A percentile compares a stretch with the other conserved stretches of the same genome.
Evolutionary conservation across 2,888 invertebrate genomes (phyloP).

Genomic region (Pteria penguin): DNA sequence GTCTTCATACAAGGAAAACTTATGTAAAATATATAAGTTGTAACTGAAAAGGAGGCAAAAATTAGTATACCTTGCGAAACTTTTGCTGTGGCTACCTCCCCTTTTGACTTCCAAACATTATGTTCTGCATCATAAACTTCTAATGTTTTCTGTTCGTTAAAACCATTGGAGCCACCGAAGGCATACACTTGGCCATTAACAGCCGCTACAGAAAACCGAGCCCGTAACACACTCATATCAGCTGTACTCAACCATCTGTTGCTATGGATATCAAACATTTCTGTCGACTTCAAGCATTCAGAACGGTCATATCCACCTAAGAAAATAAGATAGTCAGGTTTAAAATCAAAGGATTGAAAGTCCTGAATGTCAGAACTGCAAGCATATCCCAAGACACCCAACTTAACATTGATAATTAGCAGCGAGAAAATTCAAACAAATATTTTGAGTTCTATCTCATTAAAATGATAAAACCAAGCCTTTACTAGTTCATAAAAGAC

Average conservation of each 20-base stretch:
- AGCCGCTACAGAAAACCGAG: conserved; percentile 89
- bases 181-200: conserved; percentile 85
- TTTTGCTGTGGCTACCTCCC: conserved; percentile 84
- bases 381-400: no score
- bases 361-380: no score
- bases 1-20: no score
- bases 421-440: no score
- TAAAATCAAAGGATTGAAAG: no score
- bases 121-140: conserved; percentile 83
- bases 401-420: no score
- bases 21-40: not conserved
- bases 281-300: conserved; percentile 88
- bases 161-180: conserved; percentile 91
- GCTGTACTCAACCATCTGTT: conserved; percentile 87
- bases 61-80: conserved; percentile 84
- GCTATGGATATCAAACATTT: conserved; percentile 86
- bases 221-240: conserved; percentile 87
- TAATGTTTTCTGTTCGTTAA: conserved; percentile 87
- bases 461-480: no score
- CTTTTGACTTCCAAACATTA: conserved; percentile 82
- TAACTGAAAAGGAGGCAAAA: not conserved
- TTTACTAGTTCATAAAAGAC: no score
- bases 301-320: conserved; percentile 92
- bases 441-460: no score
- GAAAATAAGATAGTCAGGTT: no score